Evolutionary conservation across 1,140 invertebrate genomes (phyloP).

Genomic region (Cyclargus thomasi): DNA sequence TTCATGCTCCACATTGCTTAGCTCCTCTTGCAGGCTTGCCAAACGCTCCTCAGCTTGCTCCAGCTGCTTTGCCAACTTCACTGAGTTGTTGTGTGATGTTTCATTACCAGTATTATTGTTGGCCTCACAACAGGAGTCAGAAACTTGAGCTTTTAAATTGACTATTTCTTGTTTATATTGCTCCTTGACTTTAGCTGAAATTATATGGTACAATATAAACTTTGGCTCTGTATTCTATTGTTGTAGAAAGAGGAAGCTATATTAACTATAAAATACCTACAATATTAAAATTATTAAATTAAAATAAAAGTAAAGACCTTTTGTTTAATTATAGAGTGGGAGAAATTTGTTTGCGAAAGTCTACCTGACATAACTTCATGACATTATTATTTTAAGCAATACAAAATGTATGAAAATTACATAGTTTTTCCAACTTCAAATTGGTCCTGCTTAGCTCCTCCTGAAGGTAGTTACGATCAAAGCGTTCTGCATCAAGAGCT

Average conservation of each 20-base stretch:
- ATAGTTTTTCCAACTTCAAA: slow-evolving; percentile 47
- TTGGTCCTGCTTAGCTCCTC: slow-evolving; percentile 58
- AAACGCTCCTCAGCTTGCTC: slow-evolving; percentile 48
- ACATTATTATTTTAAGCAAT: no score
- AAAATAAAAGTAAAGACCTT: no score
- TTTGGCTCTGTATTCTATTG: no score
- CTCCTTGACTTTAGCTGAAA: slow-evolving; percentile 61
- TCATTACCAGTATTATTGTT: slow-evolving; percentile 31
- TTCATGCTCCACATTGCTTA: slow-evolving; percentile 53
- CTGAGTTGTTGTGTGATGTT: slow-evolving; percentile 25
- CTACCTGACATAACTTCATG: no score
- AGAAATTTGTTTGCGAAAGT: no score
- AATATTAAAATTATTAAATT: no score
- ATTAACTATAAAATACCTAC: no score
- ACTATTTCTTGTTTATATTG: slow-evolving; percentile 58
- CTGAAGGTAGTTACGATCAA: slow-evolving; percentile 61
- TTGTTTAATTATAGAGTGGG: no score
- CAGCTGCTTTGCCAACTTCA: slow-evolving; percentile 43
- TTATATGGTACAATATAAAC: no score
- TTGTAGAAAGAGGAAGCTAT: no score
- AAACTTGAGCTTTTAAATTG: slow-evolving; percentile 55
- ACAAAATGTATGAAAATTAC: slow-evolving; percentile 29
- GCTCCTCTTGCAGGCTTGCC: slow-evolving; percentile 40
- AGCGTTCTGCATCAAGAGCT: slow-evolving; percentile 58
- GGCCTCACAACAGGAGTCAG: slow-evolving; percentile 46